Conservation (phyloP, 2,888 invertebrate genomes). For the Chamaedrilus cognettii region DNA sequence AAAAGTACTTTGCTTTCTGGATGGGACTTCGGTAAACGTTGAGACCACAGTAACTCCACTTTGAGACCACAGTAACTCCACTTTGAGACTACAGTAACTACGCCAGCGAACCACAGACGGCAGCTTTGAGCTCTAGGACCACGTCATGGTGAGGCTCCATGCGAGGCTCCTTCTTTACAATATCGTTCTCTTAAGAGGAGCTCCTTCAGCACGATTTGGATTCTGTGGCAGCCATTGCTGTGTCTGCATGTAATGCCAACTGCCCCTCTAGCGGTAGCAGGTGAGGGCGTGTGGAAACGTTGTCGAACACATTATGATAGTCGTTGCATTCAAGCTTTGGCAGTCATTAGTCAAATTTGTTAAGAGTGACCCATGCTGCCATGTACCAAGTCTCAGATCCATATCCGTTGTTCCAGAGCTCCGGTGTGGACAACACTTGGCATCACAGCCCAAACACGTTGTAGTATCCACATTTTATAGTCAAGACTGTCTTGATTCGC, state of each 20-base stretch:
- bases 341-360: background rate
- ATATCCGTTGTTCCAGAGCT: conserved; percentile 1
- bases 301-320: background rate
- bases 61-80: conserved; percentile 2
- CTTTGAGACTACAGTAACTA: background rate
- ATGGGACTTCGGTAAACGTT: background rate
- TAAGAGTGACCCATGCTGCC: background rate
- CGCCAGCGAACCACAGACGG: background rate
- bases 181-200: background rate
- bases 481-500: background rate
- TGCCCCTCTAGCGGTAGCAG: no score
- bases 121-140: background rate
- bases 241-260: background rate
- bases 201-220: conserved; percentile 10
- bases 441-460: background rate
- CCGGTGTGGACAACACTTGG: background rate
- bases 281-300: background rate
- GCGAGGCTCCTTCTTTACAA: conserved; percentile 2
- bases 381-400: conserved; percentile 2
- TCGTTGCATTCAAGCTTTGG: background rate
- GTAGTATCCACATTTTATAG: background rate
- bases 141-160: background rate
- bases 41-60: conserved; percentile 3
- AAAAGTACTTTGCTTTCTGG: no score
- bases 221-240: background rate